These are phyloP conservation scores for Bunonema sp. DNA, from an alignment of 2,888 invertebrate genomes.

Conservation along the genomic window DNA sequence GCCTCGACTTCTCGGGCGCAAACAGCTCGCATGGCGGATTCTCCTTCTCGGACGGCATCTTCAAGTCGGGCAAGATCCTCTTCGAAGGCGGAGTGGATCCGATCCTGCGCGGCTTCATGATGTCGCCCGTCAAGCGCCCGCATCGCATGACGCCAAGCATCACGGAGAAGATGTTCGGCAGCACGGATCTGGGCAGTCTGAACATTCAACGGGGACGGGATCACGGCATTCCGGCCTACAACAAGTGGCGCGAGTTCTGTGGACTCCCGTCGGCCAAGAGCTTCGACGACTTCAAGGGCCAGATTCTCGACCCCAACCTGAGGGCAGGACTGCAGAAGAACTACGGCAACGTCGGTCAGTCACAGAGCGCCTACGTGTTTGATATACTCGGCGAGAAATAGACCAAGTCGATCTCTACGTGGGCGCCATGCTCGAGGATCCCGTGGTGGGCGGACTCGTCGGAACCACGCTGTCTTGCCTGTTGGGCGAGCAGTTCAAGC, in stretches of 20 bases:
- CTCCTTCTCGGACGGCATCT: slow-evolving; percentile 78
- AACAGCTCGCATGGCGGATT: slow-evolving; percentile 65
- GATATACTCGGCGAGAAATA: slow-evolving; percentile 35
- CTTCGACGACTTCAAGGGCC: slow-evolving; percentile 57
- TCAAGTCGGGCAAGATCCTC: slow-evolving; percentile 80
- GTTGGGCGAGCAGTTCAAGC: slow-evolving; percentile 47
- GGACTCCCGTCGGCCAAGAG: slow-evolving; percentile 59
- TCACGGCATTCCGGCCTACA: slow-evolving; percentile 70
- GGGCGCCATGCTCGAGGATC: slow-evolving; percentile 48
- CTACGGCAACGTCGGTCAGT: slow-evolving; percentile 22
- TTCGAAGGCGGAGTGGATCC: slow-evolving; percentile 96
- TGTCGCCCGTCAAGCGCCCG: slow-evolving; percentile 35
- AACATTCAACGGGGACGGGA: slow-evolving; percentile 78
- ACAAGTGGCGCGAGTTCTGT: slow-evolving; percentile 69
- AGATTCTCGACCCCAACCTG: background rate
- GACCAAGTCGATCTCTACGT: slow-evolving; percentile 49
- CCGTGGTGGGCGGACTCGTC: slow-evolving; percentile 46
- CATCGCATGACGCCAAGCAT: slow-evolving; percentile 80
- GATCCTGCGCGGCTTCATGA: slow-evolving; percentile 52
- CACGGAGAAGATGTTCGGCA: slow-evolving; percentile 69
- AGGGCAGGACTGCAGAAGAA: slow-evolving; percentile 16
- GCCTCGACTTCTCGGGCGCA: slow-evolving; percentile 64
- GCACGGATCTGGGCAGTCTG: slow-evolving; percentile 71
- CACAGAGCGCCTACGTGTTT: background rate
- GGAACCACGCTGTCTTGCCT: slow-evolving; percentile 47